Conservation (phyloP, 2,797 vertebrate genomes). For the Artibeus lituratus region DNA sequence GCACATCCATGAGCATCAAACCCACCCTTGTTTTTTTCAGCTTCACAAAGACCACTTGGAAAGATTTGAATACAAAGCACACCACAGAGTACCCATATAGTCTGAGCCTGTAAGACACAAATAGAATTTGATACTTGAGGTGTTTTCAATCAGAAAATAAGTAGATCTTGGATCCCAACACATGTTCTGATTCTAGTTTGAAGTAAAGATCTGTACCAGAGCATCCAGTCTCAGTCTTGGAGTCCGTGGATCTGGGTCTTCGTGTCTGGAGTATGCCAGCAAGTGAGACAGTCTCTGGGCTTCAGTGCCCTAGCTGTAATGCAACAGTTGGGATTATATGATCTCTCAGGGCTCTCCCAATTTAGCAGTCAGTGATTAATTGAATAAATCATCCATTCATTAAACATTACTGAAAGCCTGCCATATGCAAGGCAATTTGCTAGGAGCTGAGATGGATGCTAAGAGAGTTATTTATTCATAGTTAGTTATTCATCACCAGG, state of each 20-base stretch:
- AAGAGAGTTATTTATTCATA: conserved; percentile 38
- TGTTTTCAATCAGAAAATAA: conserved; percentile 6
- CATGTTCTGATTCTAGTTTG: not conserved
- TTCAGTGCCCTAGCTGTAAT: not conserved
- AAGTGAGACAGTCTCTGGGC: not conserved
- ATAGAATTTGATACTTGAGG: not conserved
- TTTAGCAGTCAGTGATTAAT: conserved; percentile 35
- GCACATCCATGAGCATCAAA: not conserved
- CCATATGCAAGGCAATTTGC: conserved; percentile 27
- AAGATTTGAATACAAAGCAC: not conserved
- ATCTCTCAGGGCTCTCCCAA: not conserved
- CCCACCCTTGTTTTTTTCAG: not conserved
- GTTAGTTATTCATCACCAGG: not conserved
- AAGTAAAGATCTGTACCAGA: not conserved
- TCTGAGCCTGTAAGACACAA: not conserved
- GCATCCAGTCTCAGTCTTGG: accelerated
- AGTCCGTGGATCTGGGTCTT: not conserved
- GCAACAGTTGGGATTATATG: not conserved
- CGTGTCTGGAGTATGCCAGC: not conserved
- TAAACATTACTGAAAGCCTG: conserved; percentile 33
- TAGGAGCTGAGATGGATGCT: not conserved
- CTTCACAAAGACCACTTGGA: not conserved
- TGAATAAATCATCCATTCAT: conserved; percentile 41
- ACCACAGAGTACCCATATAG: not conserved
- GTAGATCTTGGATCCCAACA: not conserved